phyloP scores from a whole-genome alignment of 2,113 vertebrate genomes.

The Phodopus roborovskii region DNA sequence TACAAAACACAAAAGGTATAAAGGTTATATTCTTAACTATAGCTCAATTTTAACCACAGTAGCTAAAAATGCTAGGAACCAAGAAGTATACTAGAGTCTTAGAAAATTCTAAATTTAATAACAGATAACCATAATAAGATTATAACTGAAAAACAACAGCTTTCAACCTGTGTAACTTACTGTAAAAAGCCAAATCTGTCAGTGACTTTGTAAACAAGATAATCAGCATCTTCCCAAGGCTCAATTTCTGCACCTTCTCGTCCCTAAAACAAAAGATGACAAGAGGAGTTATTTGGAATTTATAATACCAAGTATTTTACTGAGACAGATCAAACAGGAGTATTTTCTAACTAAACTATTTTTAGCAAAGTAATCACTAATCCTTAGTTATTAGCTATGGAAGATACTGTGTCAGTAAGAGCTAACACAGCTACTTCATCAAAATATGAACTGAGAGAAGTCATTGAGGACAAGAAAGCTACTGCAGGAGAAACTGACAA shows the following conservation, averaged over 20 bases:
- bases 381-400: background rate
- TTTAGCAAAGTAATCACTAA: background rate
- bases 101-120: constrained; percentile 47
- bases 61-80: constrained; percentile 55
- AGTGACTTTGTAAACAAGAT: constrained; percentile 96
- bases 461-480: background rate
- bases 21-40: constrained; percentile 27
- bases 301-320: background rate
- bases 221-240: constrained; percentile 98
- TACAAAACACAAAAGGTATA: constrained; percentile 54
- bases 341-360: background rate
- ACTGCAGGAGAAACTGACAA: background rate
- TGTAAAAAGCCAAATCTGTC: constrained; percentile 99
- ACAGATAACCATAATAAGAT: constrained; percentile 21
- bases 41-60: constrained; percentile 66
- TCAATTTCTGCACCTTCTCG: constrained; percentile 95
- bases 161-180: constrained; percentile 88
- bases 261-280: constrained; percentile 87
- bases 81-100: constrained; percentile 56
- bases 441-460: background rate
- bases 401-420: background rate
- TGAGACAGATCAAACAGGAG: background rate
- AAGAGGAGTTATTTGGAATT: background rate
- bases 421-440: background rate
- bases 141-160: constrained; percentile 7